phyloP scores from a whole-genome alignment of 2,113 vertebrate species.

The Pachycephala philippinensis region DNA sequence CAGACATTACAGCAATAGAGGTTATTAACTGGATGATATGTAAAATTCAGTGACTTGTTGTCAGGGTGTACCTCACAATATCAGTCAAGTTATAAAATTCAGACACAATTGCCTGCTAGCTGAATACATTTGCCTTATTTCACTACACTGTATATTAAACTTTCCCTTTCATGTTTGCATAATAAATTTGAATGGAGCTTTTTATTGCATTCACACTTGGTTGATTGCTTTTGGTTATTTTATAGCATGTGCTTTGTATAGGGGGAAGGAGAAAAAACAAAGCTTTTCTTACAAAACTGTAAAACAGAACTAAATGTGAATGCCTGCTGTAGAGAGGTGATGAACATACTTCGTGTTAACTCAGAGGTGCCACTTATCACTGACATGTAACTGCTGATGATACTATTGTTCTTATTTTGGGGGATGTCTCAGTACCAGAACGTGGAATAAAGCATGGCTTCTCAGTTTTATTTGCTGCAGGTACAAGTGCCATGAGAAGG shows the following conservation, averaged over 20 bases:
- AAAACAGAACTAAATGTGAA: neutral
- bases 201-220: neutral
- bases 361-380: neutral
- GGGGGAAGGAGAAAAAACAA: neutral
- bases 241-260: neutral
- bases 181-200: constrained; percentile 1
- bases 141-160: neutral
- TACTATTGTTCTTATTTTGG: neutral
- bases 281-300: neutral
- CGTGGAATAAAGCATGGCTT: neutral
- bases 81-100: neutral
- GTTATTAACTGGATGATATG: neutral
- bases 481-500: neutral
- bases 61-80: neutral
- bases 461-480: neutral
- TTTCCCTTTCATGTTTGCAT: neutral
- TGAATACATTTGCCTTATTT: neutral
- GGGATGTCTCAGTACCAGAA: neutral
- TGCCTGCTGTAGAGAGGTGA: neutral
- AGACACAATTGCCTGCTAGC: neutral
- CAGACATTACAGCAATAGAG: neutral
- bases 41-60: neutral
- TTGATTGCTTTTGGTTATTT: neutral
- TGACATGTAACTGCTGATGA: neutral
- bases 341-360: neutral